Base-by-base conservation (phyloP, 2,797 vertebrate species). In the Anguilla anguilla region DNA sequence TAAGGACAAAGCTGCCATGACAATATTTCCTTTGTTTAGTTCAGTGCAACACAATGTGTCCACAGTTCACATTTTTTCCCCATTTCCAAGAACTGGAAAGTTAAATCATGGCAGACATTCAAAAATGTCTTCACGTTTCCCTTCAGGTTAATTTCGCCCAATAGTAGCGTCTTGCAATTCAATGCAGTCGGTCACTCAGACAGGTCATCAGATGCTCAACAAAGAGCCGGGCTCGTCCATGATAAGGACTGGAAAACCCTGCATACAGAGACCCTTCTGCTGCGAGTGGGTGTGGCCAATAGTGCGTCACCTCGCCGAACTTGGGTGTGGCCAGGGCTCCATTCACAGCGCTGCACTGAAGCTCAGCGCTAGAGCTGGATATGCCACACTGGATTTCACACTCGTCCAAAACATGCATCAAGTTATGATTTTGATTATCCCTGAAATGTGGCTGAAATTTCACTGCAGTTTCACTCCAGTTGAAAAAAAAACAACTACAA, bases 391-490 rank as follows among this genome's bases (percentile, higher is more conserved):
- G n/a, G 25, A 31, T 10, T 10, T 69, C 61, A 67, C 25, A 67
- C 25, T 72, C 9, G 7, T 72, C 28, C 6, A 25, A 67, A 67
- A 25, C 10, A 13, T 59, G 11, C 11, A 74, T 74, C 28, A 79
- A 79, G 13, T 3, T 19, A 43, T 4, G 35, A 22, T 3, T 19
- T 19, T 4, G 15, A 22, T 79, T 79, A 46, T 79, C 43, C 77
- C 39, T 49, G 46, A 17, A 81, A 77, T 49, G 19, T 25, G 77
- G 77, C 19, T 49, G 19, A 22, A n/a, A 22, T 69, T 69, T 93
- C 93, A 91, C 91, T 92, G 91, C 93, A 92, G 88, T 87, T 39
- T 39, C 35, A 90, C 89, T 92, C 90, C 93, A 94, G 94, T 92
- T 57, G 19, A 28, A 46, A 46, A 7, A 81, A 81, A 49, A 46